Evolutionary conservation across 2,113 vertebrate species (phyloP).

Genomic region (Labeo catla): DNA sequence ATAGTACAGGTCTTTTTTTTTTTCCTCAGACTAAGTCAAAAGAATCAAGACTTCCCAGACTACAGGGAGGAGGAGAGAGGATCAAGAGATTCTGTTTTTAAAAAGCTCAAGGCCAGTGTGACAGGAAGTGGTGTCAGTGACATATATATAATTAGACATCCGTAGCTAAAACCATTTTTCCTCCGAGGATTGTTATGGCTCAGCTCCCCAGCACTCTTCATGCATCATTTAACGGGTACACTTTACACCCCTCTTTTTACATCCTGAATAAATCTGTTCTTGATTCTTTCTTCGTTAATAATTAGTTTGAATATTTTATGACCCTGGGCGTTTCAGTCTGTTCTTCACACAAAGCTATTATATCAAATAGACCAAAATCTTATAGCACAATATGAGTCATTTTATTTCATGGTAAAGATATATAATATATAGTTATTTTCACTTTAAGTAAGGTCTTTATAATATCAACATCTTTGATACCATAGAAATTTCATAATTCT

Average conservation of each 20-base stretch:
- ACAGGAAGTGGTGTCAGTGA: conserved; percentile 32
- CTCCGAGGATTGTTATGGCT: conserved; percentile 18
- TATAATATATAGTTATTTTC: too few relatives aligned
- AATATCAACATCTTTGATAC: too few relatives aligned
- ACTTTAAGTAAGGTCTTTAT: too few relatives aligned
- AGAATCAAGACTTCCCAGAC: conserved; percentile 4
- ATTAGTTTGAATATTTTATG: background rate
- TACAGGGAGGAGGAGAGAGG: background rate
- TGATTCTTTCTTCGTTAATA: background rate
- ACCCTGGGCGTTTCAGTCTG: background rate
- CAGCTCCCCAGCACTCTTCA: background rate
- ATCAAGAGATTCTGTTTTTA: conserved; percentile 25
- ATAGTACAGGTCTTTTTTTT: background rate
- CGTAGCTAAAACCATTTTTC: conserved; percentile 24
- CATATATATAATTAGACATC: conserved; percentile 34
- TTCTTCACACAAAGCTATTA: background rate
- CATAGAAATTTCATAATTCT: too few relatives aligned
- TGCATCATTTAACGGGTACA: background rate
- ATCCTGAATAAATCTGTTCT: conserved; percentile 20
- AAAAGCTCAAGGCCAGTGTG: conserved; percentile 14
- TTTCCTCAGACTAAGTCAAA: background rate
- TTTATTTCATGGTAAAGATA: too few relatives aligned
- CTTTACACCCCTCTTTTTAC: background rate
- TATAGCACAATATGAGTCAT: too few relatives aligned
- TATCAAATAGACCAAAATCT: background rate